Conservation (phyloP, 2,797 vertebrate genomes). For the Remorina albescens region DNA sequence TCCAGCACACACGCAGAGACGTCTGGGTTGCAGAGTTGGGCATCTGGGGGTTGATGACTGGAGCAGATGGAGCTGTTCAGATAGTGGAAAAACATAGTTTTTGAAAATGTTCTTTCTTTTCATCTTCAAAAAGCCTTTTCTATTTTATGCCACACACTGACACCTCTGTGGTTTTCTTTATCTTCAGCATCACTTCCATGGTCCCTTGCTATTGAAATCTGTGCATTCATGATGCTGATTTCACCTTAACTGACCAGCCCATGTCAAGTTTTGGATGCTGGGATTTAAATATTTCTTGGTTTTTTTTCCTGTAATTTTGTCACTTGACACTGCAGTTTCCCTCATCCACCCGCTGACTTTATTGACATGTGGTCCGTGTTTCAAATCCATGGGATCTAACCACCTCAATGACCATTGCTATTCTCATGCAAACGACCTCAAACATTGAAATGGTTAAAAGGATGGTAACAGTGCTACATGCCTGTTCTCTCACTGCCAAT, state of each 20-base stretch:
- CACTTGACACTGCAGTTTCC: too few species aligned
- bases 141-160: conserved; percentile 2
- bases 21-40: conserved; percentile 91
- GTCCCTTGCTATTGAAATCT: neutral
- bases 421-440: neutral
- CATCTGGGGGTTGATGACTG: conserved; percentile 93
- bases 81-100: neutral
- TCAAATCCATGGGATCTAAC: neutral
- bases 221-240: neutral
- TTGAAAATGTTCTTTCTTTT: too few species aligned
- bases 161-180: neutral
- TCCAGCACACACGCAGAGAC: conserved; percentile 93
- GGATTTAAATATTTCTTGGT: neutral
- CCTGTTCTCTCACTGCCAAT: neutral
- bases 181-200: neutral
- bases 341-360: too few species aligned
- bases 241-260: neutral
- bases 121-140: neutral
- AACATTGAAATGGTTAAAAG: neutral
- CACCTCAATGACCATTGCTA: neutral
- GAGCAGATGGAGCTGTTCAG: conserved; percentile 92
- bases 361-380: neutral
- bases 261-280: neutral
- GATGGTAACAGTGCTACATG: neutral
- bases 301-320: neutral